Base-by-base conservation (phyloP, 2,113 vertebrate species). In the Cyanocitta stelleri region DNA sequence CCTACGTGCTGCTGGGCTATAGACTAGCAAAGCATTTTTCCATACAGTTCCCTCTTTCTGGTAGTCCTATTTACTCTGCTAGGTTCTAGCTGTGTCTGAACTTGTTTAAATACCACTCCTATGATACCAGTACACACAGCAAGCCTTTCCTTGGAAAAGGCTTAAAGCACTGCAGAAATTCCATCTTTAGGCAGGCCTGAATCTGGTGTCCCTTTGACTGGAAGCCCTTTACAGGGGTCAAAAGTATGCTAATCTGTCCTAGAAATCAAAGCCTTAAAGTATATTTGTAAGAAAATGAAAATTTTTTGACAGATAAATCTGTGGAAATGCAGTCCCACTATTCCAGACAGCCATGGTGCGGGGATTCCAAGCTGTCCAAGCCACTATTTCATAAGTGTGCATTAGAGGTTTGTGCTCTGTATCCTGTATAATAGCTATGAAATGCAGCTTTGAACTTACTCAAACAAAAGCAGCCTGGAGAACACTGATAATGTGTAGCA, bases 161-260 rank as follows among this genome's bases (percentile, higher is more conserved):
- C 13, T 80, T 68, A 41, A 86, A 64, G 17, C 24, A 10, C 20
- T 2, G 3, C 21, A 90, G 55, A 52, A 90, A 56, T 86, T 85
- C 30, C 7, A 13, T 35, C 43, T 81, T 78, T 54, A 77, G 12
- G 13, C 29, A 75, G 16, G 16, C 16, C 35, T 77, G 59, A 66
- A 71, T 48, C 39, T 3, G 0, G 4, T 13, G 7, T 39, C 23
- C 16, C 12, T 58, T 18, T 3, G 11, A 74, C 76, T 81, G 49
- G 14, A 32, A 68, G 21, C 0, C 0, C 19, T 56, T 23, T 54
- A 8, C 19, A 54, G 35, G 44, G 22, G n/a, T 29, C 18, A 30
- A 23, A 54, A 39, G 4, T 56, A 18, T 7, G 10, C 23, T 61
- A 21, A 64, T 22, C 20, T 69, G 2, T 71, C 54, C 90, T 33